Evolutionary conservation across 2,888 invertebrate species (phyloP), one percentile per base, ranked within the genome.

Genomic region (Caenorhabditis imperialis): DNA sequence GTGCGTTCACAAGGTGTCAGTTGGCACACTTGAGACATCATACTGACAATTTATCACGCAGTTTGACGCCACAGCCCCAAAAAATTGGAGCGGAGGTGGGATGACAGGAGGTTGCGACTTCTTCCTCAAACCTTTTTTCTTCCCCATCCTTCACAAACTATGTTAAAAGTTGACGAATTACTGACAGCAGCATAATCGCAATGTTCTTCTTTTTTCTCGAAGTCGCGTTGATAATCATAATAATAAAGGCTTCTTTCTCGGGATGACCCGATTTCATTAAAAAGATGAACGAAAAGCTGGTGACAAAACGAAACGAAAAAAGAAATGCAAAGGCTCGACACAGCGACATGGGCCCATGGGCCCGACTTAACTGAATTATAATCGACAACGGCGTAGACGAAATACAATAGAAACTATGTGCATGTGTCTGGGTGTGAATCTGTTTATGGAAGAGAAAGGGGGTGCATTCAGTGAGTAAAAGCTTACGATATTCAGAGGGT

Each of bases 1-100:
- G 67, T 67, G 67, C 67, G 67, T 67, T 67, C 67, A 57, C 67
- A 50, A 67, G 67, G 57, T 67, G 67, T 67, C 67, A 67, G 67
- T 42, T 67, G 67, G 44, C 51, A 38, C 23, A 35, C 35, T 33
- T 33, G 50, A 42, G 45, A 51, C 51, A 51, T 51, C 51, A 51
- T 51, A 48, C 22, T 65, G 65, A 57, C 50, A 55, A 57, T 57
- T 67, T 51, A 67, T 67, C 67, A 67, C 38, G 22, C 44, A n/a
- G 35, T 47, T 57, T 57, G 67, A 67, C 57, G 57, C 67, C 57
- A 51, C 33, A 30, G 53, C 27, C 10, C n/a, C 6, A 30, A 27
- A 51, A 62, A 45, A 35, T 45, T 23, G 62, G 23, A 35, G 22
- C 38, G 40, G 38, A 65, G 48, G 55, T 50, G 60, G 50, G 42